Base-by-base conservation (phyloP, 2,113 vertebrate species). In the Dasyornis broadbenti region DNA sequence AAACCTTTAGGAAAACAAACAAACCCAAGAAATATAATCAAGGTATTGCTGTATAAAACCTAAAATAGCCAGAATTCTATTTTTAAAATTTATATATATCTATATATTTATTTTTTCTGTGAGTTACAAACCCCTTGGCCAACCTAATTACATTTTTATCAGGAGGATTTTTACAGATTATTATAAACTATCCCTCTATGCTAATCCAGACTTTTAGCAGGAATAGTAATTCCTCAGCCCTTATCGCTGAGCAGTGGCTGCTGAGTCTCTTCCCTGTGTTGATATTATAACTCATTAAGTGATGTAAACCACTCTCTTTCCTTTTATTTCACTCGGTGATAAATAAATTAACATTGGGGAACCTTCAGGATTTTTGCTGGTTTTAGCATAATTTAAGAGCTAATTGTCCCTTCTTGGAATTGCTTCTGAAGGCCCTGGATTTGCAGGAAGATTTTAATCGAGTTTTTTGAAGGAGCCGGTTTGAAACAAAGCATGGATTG, bases 101-200 rank as follows among this genome's bases (percentile, higher is more conserved):
- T 16, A 11, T 37, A 19, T 61, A 69, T 82, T 82, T 82, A n/a
- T 57, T 39, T 61, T 50, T 45, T 26, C 3, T 56, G 18, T 44
- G 66, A 87, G 56, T 90, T 94, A 66, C 61, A 72, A 69, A 56
- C 31, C 19, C 11, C 73, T 83, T 73, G 65, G 40, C 75, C 64
- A 77, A 54, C 9, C 21, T 90, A n/a, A 90, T 91, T 94, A 56
- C 49, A 22, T 88, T 94, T 89, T 90, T 91, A 94, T 92, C 56
- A 15, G 77, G 66, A 91, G 65, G 66, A 59, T 76, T 90, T 96
- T 87, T 88, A 65, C 72, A 76, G 89, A 65, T 97, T 75, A 76
- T 82, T 76, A 85, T 89, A 91, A 94, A 92, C 49, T 80, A 37
- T 61, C 70, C 70, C 54, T 39, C 77, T 75, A 54, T 82, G 49